Conservation (phyloP, 2,797 vertebrate species). For the Loris lydekkerianus region DNA sequence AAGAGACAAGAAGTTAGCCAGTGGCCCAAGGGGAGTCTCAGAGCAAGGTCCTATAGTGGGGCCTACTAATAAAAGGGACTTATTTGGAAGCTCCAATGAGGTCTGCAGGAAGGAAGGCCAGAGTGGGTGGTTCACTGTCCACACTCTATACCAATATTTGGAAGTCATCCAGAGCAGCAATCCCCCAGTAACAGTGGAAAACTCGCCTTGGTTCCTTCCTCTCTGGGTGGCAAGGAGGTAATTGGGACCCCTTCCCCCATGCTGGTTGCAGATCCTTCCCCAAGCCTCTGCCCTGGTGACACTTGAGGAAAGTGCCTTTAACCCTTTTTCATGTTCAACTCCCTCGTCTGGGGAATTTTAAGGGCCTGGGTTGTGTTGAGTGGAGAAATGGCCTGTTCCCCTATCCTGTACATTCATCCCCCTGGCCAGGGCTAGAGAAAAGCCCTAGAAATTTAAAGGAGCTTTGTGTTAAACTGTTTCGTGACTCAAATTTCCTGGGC, state of each 20-base stretch:
- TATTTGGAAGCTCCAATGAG: background rate
- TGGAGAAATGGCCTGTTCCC: background rate
- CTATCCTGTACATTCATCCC: background rate
- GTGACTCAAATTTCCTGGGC: constrained; percentile 89
- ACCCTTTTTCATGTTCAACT: background rate
- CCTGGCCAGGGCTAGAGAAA: constrained; percentile 81
- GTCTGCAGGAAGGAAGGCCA: background rate
- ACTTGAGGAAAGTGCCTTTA: background rate
- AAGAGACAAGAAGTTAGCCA: constrained; percentile 41
- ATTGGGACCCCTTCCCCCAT: background rate
- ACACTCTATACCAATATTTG: background rate
- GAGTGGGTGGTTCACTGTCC: background rate
- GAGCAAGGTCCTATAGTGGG: background rate
- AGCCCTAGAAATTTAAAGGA: constrained; percentile 88
- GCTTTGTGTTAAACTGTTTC: constrained; percentile 93
- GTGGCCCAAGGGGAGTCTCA: constrained; percentile 48
- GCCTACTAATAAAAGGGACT: constrained; percentile 26
- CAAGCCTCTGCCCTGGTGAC: background rate
- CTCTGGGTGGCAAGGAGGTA: background rate
- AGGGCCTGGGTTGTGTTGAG: background rate
- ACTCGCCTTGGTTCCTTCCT: background rate
- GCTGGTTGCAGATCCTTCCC: background rate
- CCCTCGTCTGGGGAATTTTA: background rate
- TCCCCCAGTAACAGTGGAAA: background rate
- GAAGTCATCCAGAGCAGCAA: background rate